Conservation (phyloP, 2,113 vertebrate species). For the Lycocorax pyrrhopterus region DNA sequence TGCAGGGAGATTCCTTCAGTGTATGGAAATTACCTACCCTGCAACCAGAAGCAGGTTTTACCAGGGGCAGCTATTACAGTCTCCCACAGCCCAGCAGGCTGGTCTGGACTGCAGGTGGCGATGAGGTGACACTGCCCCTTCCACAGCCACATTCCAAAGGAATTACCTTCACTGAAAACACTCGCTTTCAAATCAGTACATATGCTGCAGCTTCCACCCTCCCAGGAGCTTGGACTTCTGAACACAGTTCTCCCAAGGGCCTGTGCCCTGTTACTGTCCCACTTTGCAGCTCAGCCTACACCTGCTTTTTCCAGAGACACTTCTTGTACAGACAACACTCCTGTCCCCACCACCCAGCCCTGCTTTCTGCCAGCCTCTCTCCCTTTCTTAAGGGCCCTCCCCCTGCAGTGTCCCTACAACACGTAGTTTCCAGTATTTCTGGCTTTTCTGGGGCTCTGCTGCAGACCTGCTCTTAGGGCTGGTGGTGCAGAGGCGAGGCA, state of each 20-base stretch:
- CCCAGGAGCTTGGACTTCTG: neutral
- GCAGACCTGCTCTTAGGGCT: accelerated
- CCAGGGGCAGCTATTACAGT: neutral
- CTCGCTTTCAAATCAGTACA: neutral
- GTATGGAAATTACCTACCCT: neutral
- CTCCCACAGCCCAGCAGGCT: neutral
- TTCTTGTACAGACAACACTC: no score
- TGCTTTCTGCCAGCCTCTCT: neutral
- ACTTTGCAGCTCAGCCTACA: neutral
- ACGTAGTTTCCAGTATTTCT: accelerated
- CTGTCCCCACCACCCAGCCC: neutral
- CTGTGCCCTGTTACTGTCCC: neutral
- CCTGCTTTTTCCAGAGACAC: neutral
- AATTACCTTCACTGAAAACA: neutral
- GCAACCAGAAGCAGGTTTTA: neutral
- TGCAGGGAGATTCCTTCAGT: neutral
- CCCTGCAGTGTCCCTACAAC: neutral
- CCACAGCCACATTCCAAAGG: neutral
- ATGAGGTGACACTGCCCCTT: neutral
- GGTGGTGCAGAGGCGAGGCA: neutral
- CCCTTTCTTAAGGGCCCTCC: neutral
- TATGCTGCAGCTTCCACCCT: neutral
- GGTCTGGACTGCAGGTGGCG: neutral
- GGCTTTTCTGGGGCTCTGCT: neutral
- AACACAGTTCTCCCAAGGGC: neutral